These are phyloP conservation scores for Melanaphis sacchari DNA, from an alignment of 1,140 invertebrate genomes.

Conservation along the genomic window DNA sequence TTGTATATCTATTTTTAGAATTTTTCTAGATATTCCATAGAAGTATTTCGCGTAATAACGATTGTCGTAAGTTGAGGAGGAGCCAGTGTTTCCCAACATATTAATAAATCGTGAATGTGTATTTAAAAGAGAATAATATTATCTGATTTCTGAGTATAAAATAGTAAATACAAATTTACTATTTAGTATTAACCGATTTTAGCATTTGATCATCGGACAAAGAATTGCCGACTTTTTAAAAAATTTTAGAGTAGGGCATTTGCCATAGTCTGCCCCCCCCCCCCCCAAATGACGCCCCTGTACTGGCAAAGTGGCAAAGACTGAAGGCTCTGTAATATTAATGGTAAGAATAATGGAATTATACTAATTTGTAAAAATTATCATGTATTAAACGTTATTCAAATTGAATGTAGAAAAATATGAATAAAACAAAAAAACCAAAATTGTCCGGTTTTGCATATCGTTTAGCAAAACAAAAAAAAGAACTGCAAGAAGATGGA, in stretches of 20 bases:
- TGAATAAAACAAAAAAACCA: too few relatives aligned
- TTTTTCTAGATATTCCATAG: not conserved
- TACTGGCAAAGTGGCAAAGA: too few relatives aligned
- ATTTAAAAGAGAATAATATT: not conserved
- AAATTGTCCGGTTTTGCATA: too few relatives aligned
- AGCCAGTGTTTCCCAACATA: not conserved
- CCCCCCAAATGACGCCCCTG: not conserved
- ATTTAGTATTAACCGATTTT: not conserved
- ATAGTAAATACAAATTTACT: not conserved
- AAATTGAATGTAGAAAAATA: too few relatives aligned
- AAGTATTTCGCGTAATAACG: constrained; percentile 11
- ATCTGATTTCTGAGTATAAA: not conserved
- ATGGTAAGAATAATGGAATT: too few relatives aligned
- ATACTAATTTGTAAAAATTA: too few relatives aligned
- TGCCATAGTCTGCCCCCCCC: not conserved
- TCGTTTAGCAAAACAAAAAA: too few relatives aligned
- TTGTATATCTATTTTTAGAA: too few relatives aligned
- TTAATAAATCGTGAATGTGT: not conserved
- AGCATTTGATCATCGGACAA: not conserved
- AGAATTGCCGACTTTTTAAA: not conserved
- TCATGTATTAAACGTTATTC: too few relatives aligned
- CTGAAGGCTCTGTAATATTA: too few relatives aligned
- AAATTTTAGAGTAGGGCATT: not conserved
- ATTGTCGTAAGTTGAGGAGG: not conserved
- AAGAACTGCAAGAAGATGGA: too few relatives aligned